Base-by-base conservation (phyloP, 2,113 vertebrate species). In the Corythoichthys haematopterus region DNA sequence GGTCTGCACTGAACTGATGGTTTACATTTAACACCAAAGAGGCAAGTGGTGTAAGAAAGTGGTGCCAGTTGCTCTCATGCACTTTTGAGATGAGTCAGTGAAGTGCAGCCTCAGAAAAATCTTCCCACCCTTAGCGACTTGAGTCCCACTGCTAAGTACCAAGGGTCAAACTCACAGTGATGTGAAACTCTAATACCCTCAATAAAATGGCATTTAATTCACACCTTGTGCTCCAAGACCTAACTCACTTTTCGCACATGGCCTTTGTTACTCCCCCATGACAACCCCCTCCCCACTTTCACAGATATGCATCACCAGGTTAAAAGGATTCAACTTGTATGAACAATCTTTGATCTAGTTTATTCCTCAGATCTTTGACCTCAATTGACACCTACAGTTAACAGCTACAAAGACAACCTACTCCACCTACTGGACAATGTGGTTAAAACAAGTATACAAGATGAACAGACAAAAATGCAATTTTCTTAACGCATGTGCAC, bases 161-260 rank as follows among this genome's bases (percentile, higher is more conserved):
- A 40, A 68, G 46, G 63, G 71, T 75, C 74, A 77, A 68, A 58
- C 80, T 84, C 65, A 83, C 89, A 84, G 78, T 48, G 72, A 88
- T 78, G 80, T 86, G 88, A 81, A 57, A 84, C 77, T 75, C 80
- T 84, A 89, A 91, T 87, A 82, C 86, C 85, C 77, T 84, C 82
- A 83, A 86, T 85, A 92, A 89, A 87, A 79, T 74, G 75, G 65
- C 75, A 66, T 76, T 88, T 88, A 73, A 84, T 85, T 90, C 85
- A 78, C 89, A 88, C 88, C 79, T 76, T 66, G 63, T 73, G 45
- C 73, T 77, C 74, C 69, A 77, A 69, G 78, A 78, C 71, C 80
- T 68, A 68, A 36, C 70, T 79, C 74, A 78, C 75, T 84, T 87
- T 77, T 86, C 82, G 85, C 82, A 72, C 66, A 7, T 72, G 66